phyloP scores from a whole-genome alignment of 2,797 vertebrate species.

The Melanotaenia nigrans region DNA sequence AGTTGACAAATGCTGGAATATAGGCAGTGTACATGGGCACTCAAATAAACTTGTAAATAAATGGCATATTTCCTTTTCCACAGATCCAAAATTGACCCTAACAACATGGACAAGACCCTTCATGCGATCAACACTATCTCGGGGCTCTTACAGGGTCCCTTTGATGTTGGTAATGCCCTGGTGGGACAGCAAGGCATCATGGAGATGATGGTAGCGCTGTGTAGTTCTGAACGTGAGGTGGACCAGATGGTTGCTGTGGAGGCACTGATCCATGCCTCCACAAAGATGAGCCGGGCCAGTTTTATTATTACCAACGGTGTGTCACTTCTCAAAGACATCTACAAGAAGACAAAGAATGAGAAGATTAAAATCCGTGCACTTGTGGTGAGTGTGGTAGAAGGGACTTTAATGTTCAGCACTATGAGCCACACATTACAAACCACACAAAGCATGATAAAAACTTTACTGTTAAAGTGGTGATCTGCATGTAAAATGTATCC shows the following conservation, averaged over 20 bases:
- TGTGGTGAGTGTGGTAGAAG: conserved; percentile 85
- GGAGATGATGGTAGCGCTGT: conserved; percentile 99
- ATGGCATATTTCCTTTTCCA: not conserved
- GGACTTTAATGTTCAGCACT: not conserved
- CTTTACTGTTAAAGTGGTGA: not conserved
- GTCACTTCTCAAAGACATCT: conserved; percentile 93
- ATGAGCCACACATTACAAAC: too few species aligned
- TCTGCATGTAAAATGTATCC: conserved; percentile 10
- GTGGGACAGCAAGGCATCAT: conserved; percentile 92
- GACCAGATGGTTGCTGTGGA: conserved; percentile 97
- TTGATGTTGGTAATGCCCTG: conserved; percentile 93
- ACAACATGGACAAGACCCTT: conserved; percentile 96
- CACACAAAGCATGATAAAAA: not conserved
- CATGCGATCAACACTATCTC: conserved; percentile 94
- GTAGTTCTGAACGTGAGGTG: conserved; percentile 92
- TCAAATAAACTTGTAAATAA: not conserved
- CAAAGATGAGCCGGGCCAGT: conserved; percentile 94
- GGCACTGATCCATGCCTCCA: conserved; percentile 93
- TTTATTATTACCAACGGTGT: conserved; percentile 97
- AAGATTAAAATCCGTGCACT: conserved; percentile 96
- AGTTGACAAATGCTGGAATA: not conserved
- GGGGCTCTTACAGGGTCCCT: conserved; percentile 94
- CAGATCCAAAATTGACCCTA: conserved; percentile 94
- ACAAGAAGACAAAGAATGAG: conserved; percentile 97
- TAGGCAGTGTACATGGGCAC: not conserved